Conservation (phyloP, 2,797 vertebrate species). For the Pempheris klunzingeri region DNA sequence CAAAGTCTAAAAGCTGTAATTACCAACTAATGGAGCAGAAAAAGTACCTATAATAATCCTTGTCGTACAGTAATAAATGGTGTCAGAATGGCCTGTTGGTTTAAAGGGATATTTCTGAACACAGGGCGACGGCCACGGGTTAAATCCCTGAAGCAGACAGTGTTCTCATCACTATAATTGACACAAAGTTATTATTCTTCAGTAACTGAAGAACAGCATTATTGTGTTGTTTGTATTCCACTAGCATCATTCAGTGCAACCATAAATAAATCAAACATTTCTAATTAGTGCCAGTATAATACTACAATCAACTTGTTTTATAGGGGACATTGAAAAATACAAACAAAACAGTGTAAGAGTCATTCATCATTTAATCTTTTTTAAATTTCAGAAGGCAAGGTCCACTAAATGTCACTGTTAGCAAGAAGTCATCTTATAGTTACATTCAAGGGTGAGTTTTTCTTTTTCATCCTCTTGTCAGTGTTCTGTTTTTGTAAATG, state of each 20-base stretch:
- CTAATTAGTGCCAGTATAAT: constrained; percentile 22
- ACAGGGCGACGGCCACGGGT: neutral
- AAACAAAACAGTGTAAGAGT: constrained; percentile 1
- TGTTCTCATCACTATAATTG: neutral
- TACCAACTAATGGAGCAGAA: constrained; percentile 58
- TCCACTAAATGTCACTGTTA: neutral
- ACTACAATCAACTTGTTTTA: constrained; percentile 26
- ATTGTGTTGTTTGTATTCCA: constrained; percentile 33
- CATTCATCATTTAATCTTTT: constrained; percentile 5
- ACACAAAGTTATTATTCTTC: neutral
- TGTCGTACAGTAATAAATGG: constrained; percentile 30
- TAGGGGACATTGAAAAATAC: constrained; percentile 16
- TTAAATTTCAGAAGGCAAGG: neutral
- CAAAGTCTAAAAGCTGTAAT: constrained; percentile 53
- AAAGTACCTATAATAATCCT: constrained; percentile 48
- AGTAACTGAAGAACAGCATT: neutral
- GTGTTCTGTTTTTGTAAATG: neutral
- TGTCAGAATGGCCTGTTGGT: neutral
- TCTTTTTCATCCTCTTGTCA: neutral
- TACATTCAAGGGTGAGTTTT: neutral
- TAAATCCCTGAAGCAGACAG: neutral
- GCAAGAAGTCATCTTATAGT: neutral
- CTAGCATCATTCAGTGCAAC: constrained; percentile 8
- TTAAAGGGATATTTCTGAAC: constrained; percentile 9
- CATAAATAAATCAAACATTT: constrained; percentile 17